Evolutionary conservation across 2,797 vertebrate species (phyloP).

Genomic region (Karalla daura): DNA sequence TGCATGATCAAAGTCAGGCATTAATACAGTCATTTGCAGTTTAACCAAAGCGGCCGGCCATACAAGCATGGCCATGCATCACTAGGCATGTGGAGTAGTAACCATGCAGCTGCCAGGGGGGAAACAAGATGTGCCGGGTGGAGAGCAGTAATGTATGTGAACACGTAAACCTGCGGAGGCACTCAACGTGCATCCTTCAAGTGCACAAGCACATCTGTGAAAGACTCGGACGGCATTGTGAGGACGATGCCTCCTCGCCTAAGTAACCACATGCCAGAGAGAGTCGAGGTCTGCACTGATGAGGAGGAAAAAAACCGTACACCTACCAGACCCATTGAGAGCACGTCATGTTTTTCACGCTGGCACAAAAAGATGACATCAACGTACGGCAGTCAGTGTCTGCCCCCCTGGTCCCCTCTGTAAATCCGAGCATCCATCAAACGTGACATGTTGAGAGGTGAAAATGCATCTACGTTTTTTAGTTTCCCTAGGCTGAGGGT

Average conservation of each 20-base stretch:
- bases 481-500: too few relatives aligned
- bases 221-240: too few relatives aligned
- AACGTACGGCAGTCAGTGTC: too few relatives aligned
- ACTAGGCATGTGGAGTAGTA: not conserved
- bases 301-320: not conserved
- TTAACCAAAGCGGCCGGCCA: not conserved
- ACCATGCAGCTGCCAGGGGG: not conserved
- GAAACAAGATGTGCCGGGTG: not conserved
- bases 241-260: not conserved
- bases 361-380: too few relatives aligned
- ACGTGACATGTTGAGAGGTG: too few relatives aligned
- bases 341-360: not conserved
- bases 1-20: not conserved
- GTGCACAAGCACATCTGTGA: not conserved
- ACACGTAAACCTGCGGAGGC: not conserved
- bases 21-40: slow-evolving; percentile 6
- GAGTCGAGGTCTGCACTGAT: not conserved
- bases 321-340: not conserved
- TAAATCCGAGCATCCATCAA: too few relatives aligned
- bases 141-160: not conserved
- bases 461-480: too few relatives aligned
- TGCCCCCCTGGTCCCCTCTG: too few relatives aligned
- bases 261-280: not conserved
- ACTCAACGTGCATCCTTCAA: not conserved
- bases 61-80: not conserved